Percentiles rank a stretch among this genome's conserved stretches.
phyloP scores from a whole-genome alignment of 35 echinoderm and acorn worm species.

The Stichopus chloronotus region DNA sequence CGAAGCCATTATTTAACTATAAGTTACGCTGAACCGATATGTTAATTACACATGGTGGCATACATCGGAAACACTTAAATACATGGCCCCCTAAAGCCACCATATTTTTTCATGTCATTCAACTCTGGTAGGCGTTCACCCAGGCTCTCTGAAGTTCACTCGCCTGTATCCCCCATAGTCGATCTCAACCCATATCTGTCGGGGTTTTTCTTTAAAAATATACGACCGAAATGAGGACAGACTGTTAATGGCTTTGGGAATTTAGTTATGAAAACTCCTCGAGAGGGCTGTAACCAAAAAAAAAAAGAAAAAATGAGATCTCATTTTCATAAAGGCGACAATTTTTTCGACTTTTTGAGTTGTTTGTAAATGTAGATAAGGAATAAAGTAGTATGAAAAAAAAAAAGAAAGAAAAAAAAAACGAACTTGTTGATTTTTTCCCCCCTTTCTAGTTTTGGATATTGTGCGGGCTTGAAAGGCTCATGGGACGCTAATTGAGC shows the following conservation, averaged over 20 bases:
- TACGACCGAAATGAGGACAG: constrained; percentile 39
- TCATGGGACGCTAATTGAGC: constrained; percentile 36
- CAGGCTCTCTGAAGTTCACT: constrained; percentile 31
- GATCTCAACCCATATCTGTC: constrained; percentile 45
- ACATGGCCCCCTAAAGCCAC: constrained; percentile 14
- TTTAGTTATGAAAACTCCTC: constrained; percentile 48
- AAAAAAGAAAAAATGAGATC: constrained; percentile 36
- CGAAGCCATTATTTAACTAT: too few relatives aligned
- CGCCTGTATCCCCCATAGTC: constrained; percentile 40
- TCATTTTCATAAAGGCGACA: constrained; percentile 16
- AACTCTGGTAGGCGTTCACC: constrained; percentile 46
- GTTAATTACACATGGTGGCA: too few relatives aligned
- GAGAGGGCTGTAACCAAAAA: constrained; percentile 32
- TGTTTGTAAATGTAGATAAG: too few relatives aligned
- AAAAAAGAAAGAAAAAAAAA: too few relatives aligned
- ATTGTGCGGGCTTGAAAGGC: constrained; percentile 17
- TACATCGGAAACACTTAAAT: background rate
- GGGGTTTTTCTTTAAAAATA: constrained; percentile 8
- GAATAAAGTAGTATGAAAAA: too few relatives aligned
- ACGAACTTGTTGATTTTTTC: constrained; percentile 31
- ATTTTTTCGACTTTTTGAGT: background rate
- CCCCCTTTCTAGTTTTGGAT: background rate
- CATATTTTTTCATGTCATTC: constrained; percentile 29
- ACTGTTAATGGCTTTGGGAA: constrained; percentile 46
- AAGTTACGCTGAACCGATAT: too few relatives aligned